A percentile compares a stretch with the other conserved stretches of the same genome.
phyloP scores from a whole-genome alignment of 2,113 vertebrate genomes.

The Nesospiza acunhae region DNA sequence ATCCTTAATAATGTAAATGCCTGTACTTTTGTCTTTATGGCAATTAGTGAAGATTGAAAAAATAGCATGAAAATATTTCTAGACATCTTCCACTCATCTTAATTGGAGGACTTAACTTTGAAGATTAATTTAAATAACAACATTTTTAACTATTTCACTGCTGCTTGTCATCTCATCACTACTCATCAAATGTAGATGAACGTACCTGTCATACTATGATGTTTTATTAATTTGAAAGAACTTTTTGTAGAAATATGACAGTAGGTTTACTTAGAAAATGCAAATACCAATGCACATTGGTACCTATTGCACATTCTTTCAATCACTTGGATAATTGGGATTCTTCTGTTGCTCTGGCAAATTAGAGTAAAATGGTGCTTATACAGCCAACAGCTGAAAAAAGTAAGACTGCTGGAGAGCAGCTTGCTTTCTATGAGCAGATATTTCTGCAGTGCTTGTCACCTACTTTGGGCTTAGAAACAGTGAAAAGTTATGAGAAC shows the following conservation, averaged over 20 bases:
- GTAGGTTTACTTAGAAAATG: slow-evolving; percentile 32
- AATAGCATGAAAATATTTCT: slow-evolving; percentile 7
- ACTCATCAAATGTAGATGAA: neutral
- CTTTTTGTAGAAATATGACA: neutral
- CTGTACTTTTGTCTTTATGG: neutral
- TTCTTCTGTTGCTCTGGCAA: slow-evolving; percentile 11
- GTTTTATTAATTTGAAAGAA: slow-evolving; percentile 49
- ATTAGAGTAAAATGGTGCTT: slow-evolving; percentile 17
- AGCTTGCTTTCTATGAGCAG: neutral
- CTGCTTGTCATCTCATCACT: neutral
- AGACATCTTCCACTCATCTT: neutral
- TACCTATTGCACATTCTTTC: slow-evolving; percentile 31
- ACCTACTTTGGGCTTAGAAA: neutral
- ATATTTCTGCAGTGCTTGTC: neutral
- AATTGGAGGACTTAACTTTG: slow-evolving; percentile 19
- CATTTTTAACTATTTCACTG: slow-evolving; percentile 51
- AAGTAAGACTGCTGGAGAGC: neutral
- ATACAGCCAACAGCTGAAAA: neutral
- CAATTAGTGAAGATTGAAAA: neutral
- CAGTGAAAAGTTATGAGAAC: neutral
- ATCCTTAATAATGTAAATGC: neutral
- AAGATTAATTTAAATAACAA: slow-evolving; percentile 34
- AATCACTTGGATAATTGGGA: slow-evolving; percentile 24
- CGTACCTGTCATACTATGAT: neutral
- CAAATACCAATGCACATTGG: slow-evolving; percentile 7